A percentile compares a stretch with the other conserved stretches of the same genome.
Evolutionary conservation across 1,140 invertebrate species (phyloP).

Genomic region (Aphelenchoides fujianensis): DNA sequence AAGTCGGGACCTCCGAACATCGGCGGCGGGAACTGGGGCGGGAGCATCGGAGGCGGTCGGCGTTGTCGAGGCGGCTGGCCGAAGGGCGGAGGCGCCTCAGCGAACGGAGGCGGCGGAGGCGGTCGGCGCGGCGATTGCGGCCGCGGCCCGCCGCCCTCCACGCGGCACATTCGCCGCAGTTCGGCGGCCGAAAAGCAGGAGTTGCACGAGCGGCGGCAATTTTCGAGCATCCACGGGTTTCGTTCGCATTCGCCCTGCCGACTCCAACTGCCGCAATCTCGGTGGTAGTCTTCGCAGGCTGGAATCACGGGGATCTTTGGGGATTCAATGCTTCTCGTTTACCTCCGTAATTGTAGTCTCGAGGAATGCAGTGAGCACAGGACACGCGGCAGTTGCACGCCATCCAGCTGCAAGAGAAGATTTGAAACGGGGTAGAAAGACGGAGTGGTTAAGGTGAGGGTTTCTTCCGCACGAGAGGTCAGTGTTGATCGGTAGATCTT

Average conservation of each 20-base stretch:
- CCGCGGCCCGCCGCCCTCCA: constrained; percentile 72
- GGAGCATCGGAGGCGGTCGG: too few relatives aligned
- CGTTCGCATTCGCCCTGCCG: constrained; percentile 34
- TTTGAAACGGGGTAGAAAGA: too few relatives aligned
- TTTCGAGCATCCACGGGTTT: constrained; percentile 66
- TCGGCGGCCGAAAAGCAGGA: constrained; percentile 93
- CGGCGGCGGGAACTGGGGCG: not conserved
- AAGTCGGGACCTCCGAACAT: constrained; percentile 5
- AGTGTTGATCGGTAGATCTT: too few relatives aligned
- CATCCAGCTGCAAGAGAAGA: too few relatives aligned
- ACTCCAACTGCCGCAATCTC: constrained; percentile 32
- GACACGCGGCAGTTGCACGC: too few relatives aligned
- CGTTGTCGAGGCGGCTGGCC: too few relatives aligned
- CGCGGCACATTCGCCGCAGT: constrained; percentile 68
- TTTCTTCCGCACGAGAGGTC: too few relatives aligned
- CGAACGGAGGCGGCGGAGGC: not conserved
- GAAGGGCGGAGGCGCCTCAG: too few relatives aligned
- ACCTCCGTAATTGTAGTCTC: constrained; percentile 45
- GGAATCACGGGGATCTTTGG: constrained; percentile 20
- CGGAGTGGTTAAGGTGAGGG: too few relatives aligned
- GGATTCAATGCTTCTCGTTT: not conserved
- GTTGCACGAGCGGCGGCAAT: constrained; percentile 92
- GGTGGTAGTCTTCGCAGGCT: constrained; percentile 42
- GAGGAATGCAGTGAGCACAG: constrained; percentile 45
- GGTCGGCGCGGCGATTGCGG: constrained; percentile 90